Evolutionary conservation across 1,140 invertebrate genomes (phyloP).

Genomic region (Neodiprion lecontei): DNA sequence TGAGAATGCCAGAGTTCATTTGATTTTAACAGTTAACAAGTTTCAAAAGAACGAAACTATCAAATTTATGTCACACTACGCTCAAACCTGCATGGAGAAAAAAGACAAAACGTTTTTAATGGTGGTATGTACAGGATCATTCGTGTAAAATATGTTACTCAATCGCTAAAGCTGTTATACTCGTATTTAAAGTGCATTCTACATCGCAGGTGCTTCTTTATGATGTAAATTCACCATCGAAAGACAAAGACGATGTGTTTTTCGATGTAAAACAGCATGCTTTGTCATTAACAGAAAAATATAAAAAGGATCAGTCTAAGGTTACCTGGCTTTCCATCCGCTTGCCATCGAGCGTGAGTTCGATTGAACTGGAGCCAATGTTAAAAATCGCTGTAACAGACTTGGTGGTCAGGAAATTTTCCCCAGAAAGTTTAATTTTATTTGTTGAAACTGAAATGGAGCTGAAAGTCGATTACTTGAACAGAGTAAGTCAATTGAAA

Average conservation of each 20-base stretch:
- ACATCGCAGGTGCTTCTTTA: conserved; percentile 68
- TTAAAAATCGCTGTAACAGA: conserved; percentile 76
- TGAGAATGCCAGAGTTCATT: conserved; percentile 81
- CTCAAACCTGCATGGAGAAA: conserved; percentile 74
- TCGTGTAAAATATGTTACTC: conserved; percentile 29
- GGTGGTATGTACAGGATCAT: conserved; percentile 62
- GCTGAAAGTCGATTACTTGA: conserved; percentile 82
- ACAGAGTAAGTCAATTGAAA: conserved; percentile 67
- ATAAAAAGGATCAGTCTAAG: conserved; percentile 72
- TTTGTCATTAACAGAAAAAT: conserved; percentile 69
- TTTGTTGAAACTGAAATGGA: conserved; percentile 71
- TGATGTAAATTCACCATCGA: conserved; percentile 66
- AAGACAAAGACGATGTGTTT: conserved; percentile 72
- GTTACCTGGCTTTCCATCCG: conserved; percentile 76
- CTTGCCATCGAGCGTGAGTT: conserved; percentile 58
- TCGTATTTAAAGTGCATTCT: conserved; percentile 34
- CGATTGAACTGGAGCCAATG: conserved; percentile 48
- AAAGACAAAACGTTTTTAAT: conserved; percentile 80
- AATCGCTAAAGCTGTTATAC: conserved; percentile 13
- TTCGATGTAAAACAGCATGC: conserved; percentile 70
- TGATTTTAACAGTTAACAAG: conserved; percentile 73
- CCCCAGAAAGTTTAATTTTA: conserved; percentile 73
- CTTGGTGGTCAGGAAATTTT: conserved; percentile 73
- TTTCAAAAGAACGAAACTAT: conserved; percentile 61
- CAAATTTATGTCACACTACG: conserved; percentile 76